phyloP scores from a whole-genome alignment of 2,797 vertebrate species.

The Arctocebus calabarensis region DNA sequence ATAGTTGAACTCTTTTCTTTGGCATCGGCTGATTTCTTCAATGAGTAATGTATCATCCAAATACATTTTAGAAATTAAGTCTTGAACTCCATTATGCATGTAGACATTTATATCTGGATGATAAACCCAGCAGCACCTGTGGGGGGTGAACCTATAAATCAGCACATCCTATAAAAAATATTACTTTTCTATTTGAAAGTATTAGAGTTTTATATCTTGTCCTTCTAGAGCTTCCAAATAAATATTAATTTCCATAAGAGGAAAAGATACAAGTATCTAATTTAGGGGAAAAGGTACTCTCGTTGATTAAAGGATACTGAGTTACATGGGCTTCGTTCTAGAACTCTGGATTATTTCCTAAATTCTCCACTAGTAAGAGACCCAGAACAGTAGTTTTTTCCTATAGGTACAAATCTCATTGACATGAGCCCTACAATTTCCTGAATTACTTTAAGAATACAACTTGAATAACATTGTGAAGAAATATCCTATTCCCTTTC shows the following conservation, averaged over 20 bases:
- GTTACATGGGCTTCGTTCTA: conserved; percentile 49
- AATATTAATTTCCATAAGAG: conserved; percentile 53
- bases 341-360: background rate
- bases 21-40: conserved; percentile 80
- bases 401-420: background rate
- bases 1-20: conserved; percentile 81
- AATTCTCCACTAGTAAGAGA: background rate
- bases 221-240: conserved; percentile 67
- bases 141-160: conserved; percentile 86
- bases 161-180: conserved; percentile 83
- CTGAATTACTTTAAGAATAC: conserved; percentile 1
- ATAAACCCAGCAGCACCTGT: conserved; percentile 86
- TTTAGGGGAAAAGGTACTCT: conserved; percentile 68
- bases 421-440: background rate
- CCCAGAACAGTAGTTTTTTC: conserved; percentile 20
- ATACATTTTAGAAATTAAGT: conserved; percentile 87
- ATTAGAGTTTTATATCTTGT: conserved; percentile 81
- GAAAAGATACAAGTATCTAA: conserved; percentile 70
- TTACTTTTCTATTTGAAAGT: conserved; percentile 82
- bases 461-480: background rate
- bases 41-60: conserved; percentile 86
- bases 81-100: conserved; percentile 86
- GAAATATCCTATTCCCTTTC: conserved; percentile 21
- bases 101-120: conserved; percentile 87
- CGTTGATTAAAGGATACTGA: conserved; percentile 66